Evolutionary conservation across 2,797 vertebrate genomes (phyloP).

Genomic region (Rhinichthys osculus): DNA sequence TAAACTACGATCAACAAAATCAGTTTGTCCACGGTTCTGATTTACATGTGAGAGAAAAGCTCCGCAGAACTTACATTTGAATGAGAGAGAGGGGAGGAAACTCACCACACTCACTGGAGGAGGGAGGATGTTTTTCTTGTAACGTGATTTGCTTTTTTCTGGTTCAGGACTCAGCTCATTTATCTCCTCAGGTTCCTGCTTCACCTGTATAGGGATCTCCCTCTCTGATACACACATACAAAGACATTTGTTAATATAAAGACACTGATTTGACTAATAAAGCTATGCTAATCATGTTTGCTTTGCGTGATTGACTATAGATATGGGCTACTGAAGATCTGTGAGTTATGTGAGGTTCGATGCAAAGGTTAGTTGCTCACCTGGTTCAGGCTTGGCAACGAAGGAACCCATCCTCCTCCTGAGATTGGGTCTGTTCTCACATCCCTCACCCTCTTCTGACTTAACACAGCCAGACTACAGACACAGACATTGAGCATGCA

Average conservation of each 20-base stretch:
- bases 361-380: constrained; percentile 68
- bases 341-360: not conserved
- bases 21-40: not conserved
- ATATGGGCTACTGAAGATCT: not conserved
- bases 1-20: not conserved
- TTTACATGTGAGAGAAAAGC: constrained; percentile 12
- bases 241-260: constrained; percentile 7
- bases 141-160: constrained; percentile 86
- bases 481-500: not conserved
- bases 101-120: constrained; percentile 83
- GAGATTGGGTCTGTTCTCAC: constrained; percentile 87
- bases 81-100: constrained; percentile 40
- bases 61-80: not conserved
- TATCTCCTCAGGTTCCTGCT: constrained; percentile 83
- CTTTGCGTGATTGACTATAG: not conserved
- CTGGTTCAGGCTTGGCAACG: constrained; percentile 86
- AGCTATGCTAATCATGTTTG: not conserved
- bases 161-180: constrained; percentile 80
- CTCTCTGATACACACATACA: constrained; percentile 72
- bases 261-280: constrained; percentile 6
- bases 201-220: constrained; percentile 80
- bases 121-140: constrained; percentile 83
- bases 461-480: constrained; percentile 78
- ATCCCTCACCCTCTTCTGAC: constrained; percentile 81
- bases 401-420: constrained; percentile 93